These are phyloP conservation scores for Heliconius hortense DNA, from an alignment of 2,888 invertebrate genomes.

Conservation along the genomic window DNA sequence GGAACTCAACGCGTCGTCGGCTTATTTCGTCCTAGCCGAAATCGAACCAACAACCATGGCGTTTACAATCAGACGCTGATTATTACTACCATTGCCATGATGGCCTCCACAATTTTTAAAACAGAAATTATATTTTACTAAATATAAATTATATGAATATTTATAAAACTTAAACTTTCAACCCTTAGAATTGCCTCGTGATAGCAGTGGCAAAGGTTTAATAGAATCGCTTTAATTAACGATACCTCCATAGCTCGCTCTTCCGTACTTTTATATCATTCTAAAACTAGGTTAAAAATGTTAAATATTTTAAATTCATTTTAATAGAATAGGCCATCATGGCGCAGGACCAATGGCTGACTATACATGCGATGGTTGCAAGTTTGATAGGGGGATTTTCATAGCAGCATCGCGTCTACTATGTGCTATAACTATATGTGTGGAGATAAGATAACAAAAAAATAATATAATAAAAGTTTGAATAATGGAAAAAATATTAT, in stretches of 20 bases:
- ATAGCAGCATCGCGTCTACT: too few species aligned
- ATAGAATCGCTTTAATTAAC: constrained; percentile 21
- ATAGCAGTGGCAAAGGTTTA: constrained; percentile 14
- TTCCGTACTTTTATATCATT: neutral
- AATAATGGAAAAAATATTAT: too few species aligned
- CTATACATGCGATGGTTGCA: neutral
- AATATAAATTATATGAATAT: neutral
- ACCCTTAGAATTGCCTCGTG: neutral
- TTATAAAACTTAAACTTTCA: neutral
- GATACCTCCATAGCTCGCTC: constrained; percentile 1
- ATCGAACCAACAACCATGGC: neutral
- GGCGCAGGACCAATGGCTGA: neutral
- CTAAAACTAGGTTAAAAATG: neutral
- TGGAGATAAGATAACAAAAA: too few species aligned
- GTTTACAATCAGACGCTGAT: neutral
- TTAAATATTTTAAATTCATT: neutral
- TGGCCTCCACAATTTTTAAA: neutral
- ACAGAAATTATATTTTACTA: neutral
- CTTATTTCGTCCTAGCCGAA: neutral
- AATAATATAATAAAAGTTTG: too few species aligned
- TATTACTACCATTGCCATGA: neutral
- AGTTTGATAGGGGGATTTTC: neutral
- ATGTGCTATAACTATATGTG: too few species aligned
- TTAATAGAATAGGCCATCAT: neutral
- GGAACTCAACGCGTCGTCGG: too few species aligned